Evolutionary conservation across 2,888 invertebrate genomes (phyloP).

Genomic region (Liodrosophila aerea): DNA sequence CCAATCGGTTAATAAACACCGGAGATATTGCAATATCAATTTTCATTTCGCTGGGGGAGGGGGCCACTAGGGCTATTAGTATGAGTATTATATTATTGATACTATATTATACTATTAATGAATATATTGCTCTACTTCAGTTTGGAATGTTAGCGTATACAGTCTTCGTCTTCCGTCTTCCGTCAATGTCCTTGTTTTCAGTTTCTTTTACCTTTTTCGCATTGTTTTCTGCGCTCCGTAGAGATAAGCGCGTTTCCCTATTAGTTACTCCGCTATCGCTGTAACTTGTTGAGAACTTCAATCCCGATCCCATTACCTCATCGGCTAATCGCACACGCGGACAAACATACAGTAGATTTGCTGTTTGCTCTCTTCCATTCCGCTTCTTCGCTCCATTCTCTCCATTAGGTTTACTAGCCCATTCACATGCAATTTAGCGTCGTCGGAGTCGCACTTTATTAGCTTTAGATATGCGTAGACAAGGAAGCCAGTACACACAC

Average conservation of each 20-base stretch:
- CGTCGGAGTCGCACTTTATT: conserved; percentile 43
- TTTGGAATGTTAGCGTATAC: too few relatives aligned
- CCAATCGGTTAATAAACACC: too few relatives aligned
- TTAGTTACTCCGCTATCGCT: background rate
- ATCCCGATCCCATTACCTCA: too few relatives aligned
- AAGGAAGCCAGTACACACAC: too few relatives aligned
- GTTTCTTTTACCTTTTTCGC: conserved; percentile 11
- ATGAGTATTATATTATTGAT: too few relatives aligned
- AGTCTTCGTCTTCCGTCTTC: background rate
- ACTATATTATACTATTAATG: too few relatives aligned
- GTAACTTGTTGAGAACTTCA: conserved; percentile 16
- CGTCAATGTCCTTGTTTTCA: conserved; percentile 1
- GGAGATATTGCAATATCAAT: too few relatives aligned
- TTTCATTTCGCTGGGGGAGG: too few relatives aligned
- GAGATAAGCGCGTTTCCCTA: conserved; percentile 20
- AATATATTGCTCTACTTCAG: too few relatives aligned
- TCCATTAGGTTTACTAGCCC: background rate
- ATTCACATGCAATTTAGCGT: conserved; percentile 63
- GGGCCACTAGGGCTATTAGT: too few relatives aligned
- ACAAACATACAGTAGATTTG: background rate
- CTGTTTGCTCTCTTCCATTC: too few relatives aligned
- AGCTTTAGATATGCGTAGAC: conserved; percentile 51
- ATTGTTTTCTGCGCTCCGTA: conserved; percentile 10
- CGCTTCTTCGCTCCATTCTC: background rate
- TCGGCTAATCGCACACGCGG: conserved; percentile 13